phyloP scores from a whole-genome alignment of 2,888 invertebrate species.

The Ichneumon xanthorius region DNA sequence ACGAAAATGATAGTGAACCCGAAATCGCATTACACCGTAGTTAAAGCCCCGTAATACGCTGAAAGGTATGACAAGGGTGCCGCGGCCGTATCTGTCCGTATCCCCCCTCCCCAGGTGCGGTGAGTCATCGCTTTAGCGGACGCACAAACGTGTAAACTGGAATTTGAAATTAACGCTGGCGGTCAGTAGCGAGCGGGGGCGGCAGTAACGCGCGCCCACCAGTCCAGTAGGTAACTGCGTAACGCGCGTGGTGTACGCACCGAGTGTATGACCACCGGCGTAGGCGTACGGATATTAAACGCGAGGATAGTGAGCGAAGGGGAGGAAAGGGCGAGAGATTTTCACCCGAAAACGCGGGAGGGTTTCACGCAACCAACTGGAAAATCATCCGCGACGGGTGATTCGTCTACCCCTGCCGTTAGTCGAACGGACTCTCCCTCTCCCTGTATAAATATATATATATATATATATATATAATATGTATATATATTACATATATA shows the following conservation, averaged over 20 bases:
- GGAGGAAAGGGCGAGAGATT: conserved; percentile 43
- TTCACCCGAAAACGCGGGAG: conserved; percentile 59
- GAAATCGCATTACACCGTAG: conserved; percentile 12
- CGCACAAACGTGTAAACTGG: conserved; percentile 60
- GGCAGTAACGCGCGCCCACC: conserved; percentile 39
- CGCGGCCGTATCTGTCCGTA: background rate
- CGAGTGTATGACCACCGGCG: conserved; percentile 20
- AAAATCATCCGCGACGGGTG: conserved; percentile 79
- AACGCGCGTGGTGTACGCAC: conserved; percentile 41
- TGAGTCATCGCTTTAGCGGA: conserved; percentile 51
- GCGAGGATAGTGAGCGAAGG: conserved; percentile 40
- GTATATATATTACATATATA: background rate
- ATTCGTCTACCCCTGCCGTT: conserved; percentile 72
- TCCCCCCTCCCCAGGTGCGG: conserved; percentile 7
- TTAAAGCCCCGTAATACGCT: conserved; percentile 9
- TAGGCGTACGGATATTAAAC: conserved; percentile 30
- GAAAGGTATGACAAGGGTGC: conserved; percentile 17
- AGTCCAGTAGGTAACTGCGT: conserved; percentile 38
- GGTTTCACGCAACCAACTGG: conserved; percentile 76
- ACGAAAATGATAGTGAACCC: conserved; percentile 24
- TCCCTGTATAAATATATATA: conserved; percentile 23
- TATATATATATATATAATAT: conserved; percentile 9
- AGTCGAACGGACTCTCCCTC: conserved; percentile 60
- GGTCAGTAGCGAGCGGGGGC: conserved; percentile 11
- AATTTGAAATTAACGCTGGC: conserved; percentile 60